phyloP scores from a whole-genome alignment of 2,113 vertebrate species.

The Chaetorhynchus papuensis region DNA sequence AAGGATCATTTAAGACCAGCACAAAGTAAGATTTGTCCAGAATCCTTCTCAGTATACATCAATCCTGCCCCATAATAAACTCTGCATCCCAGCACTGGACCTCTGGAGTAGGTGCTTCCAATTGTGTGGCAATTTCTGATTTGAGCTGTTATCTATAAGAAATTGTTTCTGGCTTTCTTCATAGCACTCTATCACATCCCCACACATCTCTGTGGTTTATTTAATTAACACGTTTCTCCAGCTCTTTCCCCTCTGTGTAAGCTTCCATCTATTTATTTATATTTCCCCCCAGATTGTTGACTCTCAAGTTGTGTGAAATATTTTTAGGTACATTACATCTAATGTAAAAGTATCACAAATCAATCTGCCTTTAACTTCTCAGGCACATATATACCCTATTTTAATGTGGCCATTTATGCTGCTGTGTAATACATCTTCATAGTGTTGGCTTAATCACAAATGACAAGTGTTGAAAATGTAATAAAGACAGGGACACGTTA shows the following conservation, averaged over 20 bases:
- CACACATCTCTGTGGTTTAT: background rate
- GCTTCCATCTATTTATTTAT: slow-evolving; percentile 30
- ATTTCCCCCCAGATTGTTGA: slow-evolving; percentile 36
- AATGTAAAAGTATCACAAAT: slow-evolving; percentile 56
- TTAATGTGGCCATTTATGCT: slow-evolving; percentile 65
- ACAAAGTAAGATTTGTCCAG: background rate
- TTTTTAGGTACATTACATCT: slow-evolving; percentile 36
- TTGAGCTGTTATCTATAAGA: background rate
- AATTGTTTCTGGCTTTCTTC: background rate
- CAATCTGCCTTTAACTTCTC: slow-evolving; percentile 61
- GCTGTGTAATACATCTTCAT: slow-evolving; percentile 73
- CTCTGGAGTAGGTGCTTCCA: background rate
- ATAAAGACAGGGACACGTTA: slow-evolving; percentile 77
- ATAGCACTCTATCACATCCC: background rate
- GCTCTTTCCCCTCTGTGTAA: background rate
- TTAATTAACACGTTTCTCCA: slow-evolving; percentile 16
- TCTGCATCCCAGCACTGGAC: background rate
- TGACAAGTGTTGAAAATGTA: slow-evolving; percentile 79
- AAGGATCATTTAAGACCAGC: background rate
- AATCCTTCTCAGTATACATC: background rate
- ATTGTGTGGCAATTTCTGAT: background rate
- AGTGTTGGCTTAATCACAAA: slow-evolving; percentile 72
- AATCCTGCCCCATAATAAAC: background rate
- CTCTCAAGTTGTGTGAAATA: slow-evolving; percentile 39
- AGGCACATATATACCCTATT: slow-evolving; percentile 46